phyloP scores from a whole-genome alignment of 2,113 vertebrate species.

The Hipposideros armiger region DNA sequence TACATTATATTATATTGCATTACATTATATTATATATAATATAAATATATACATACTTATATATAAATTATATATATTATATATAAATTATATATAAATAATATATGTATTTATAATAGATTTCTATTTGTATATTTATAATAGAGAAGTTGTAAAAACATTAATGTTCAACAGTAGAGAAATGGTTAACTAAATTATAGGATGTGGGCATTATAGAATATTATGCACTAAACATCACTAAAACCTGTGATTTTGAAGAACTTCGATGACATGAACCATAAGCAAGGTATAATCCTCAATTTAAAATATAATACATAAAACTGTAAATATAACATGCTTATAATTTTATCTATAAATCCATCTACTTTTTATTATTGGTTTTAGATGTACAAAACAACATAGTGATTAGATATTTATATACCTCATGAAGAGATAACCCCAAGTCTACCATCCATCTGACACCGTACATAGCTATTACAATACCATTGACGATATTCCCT shows the following conservation, averaged over 20 bases:
- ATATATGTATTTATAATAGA: neutral
- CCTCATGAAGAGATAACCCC: too few relatives aligned
- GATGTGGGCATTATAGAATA: neutral
- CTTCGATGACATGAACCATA: neutral
- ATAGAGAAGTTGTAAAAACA: neutral
- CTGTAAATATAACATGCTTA: neutral
- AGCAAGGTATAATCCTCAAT: neutral
- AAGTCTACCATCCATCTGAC: too few relatives aligned
- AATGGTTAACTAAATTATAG: conserved; percentile 11
- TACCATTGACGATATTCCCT: too few relatives aligned
- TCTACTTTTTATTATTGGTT: neutral
- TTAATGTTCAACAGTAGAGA: conserved; percentile 14
- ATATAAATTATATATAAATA: neutral
- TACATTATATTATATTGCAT: too few relatives aligned
- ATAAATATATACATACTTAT: too few relatives aligned
- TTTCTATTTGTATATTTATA: neutral
- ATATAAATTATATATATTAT: neutral
- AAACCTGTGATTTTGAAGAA: conserved; percentile 22
- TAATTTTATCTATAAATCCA: neutral
- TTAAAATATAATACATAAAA: neutral
- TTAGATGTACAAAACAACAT: too few relatives aligned
- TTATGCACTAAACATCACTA: neutral
- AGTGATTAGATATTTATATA: too few relatives aligned
- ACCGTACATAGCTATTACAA: too few relatives aligned
- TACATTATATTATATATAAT: neutral